phyloP scores from a whole-genome alignment of 92 coral and sea anemone species.

The Actinernus sp. region DNA sequence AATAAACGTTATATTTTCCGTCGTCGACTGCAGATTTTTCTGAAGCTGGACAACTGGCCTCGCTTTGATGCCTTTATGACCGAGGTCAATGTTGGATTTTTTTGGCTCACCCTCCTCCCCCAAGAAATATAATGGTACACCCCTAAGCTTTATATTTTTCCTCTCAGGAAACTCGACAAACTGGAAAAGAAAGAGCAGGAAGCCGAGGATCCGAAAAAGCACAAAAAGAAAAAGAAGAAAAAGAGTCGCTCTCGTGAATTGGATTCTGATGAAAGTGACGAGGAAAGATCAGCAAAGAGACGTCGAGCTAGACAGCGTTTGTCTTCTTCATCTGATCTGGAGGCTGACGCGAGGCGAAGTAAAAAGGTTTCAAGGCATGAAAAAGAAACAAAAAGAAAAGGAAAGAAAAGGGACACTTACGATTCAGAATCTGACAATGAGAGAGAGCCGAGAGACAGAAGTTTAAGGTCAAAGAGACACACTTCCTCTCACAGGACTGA shows the following conservation, averaged over 20 bases:
- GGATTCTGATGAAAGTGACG: slow-evolving; percentile 29
- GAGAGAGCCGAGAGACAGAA: slow-evolving; percentile 9
- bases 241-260: slow-evolving; percentile 31
- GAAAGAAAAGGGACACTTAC: neutral
- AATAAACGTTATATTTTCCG: too few species aligned
- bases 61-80: too few species aligned
- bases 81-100: too few species aligned
- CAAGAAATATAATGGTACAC: too few species aligned
- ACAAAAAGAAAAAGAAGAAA: slow-evolving; percentile 40
- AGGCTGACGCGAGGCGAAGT: neutral
- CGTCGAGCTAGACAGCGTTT: neutral
- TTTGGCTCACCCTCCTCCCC: too few species aligned
- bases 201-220: slow-evolving; percentile 10
- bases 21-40: too few species aligned
- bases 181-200: slow-evolving; percentile 27
- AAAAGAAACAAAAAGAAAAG: neutral
- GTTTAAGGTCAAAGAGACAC: slow-evolving; percentile 1
- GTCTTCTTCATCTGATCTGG: neutral
- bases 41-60: too few species aligned
- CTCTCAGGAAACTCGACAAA: slow-evolving; percentile 32
- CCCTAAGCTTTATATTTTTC: too few species aligned
- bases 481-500: too few species aligned
- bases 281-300: neutral
- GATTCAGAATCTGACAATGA: slow-evolving; percentile 18
- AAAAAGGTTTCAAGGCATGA: neutral